Evolutionary conservation across 2,888 invertebrate species (phyloP).

Genomic region (Bibio marci): DNA sequence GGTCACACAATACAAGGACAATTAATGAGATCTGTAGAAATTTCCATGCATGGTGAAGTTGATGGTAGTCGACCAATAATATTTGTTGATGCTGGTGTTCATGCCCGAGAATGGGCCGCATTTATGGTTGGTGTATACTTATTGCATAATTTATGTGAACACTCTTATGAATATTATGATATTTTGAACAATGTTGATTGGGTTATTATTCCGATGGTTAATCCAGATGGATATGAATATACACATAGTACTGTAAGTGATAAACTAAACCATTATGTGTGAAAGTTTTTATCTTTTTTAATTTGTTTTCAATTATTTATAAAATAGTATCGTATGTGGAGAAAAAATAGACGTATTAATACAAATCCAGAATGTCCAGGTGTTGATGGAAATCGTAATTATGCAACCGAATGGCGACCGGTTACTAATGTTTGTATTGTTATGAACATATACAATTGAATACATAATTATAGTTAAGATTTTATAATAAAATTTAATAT

Average conservation of each 20-base stretch:
- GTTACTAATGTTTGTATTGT: neutral
- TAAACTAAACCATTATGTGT: neutral
- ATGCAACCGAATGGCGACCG: neutral
- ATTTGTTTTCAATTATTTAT: neutral
- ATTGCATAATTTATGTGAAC: conserved; percentile 43
- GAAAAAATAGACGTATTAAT: conserved; percentile 44
- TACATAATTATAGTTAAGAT: too few species aligned
- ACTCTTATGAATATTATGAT: conserved; percentile 24
- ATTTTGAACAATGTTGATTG: conserved; percentile 23
- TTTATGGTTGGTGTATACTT: conserved; percentile 45
- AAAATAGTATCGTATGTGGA: conserved; percentile 37
- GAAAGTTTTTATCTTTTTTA: neutral
- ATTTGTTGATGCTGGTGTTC: conserved; percentile 42
- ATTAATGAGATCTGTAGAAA: conserved; percentile 36
- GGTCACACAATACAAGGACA: conserved; percentile 38
- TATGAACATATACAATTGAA: too few species aligned
- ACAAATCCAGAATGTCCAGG: conserved; percentile 32
- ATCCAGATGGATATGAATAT: conserved; percentile 29
- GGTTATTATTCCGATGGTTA: conserved; percentile 23
- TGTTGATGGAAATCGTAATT: conserved; percentile 52
- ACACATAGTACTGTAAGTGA: conserved; percentile 20
- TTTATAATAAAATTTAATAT: too few species aligned
- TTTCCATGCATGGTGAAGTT: conserved; percentile 35
- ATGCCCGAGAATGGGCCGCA: conserved; percentile 56
- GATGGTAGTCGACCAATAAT: conserved; percentile 35